Base-by-base conservation (phyloP, 2,113 vertebrate species). In the Takifugu bimaculatus region DNA sequence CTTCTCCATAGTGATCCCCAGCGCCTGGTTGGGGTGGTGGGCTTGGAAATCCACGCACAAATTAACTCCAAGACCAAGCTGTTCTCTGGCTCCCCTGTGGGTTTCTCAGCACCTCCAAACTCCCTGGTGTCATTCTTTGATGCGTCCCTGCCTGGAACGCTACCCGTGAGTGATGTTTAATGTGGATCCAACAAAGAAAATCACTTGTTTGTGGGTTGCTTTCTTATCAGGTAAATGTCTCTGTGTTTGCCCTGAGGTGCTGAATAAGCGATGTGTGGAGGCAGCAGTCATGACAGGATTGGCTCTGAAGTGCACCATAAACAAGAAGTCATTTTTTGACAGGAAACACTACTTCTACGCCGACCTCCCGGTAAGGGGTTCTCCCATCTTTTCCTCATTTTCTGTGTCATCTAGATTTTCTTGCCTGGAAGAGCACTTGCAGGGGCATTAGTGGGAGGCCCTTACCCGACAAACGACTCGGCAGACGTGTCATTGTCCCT, bases 291-390 rank as follows among this genome's bases (percentile, higher is more conserved):
- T 95, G 93, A 98, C 97, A 26, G 93, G 91, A 65, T 86, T 99
- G 80, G 95, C 95, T 14, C 93, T 99, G 65, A 92, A 92, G 85
- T 99, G 97, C 82, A 88, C 72, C 70, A 94, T 99, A 80, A 98
- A 99, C 91, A 94, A 83, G 86, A 98, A 91, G 88, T 99, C 95
- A 20, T 83, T 94, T 58, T 99, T 99, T 88, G 96, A 99, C 92
- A 93, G 97, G 86, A 99, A 99, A 72, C 97, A 99, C 88, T 99
- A 98, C 86, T 99, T 99, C 88, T 99, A 99, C 44, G 93, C 97
- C 39, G 96, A 99, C 88, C 92, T 99, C 69, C 97, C 97, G 14
- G 97, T 98, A 85, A 95, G 97, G 95, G 74, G 57, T 58, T 48
- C 47, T 27, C 20, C 51, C 14, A 4, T n/a, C 42, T 4, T 44